Evolutionary conservation across 2,888 invertebrate species (phyloP), one percentile per base, ranked within the genome.

Genomic region (Osmoderma eremita): DNA sequence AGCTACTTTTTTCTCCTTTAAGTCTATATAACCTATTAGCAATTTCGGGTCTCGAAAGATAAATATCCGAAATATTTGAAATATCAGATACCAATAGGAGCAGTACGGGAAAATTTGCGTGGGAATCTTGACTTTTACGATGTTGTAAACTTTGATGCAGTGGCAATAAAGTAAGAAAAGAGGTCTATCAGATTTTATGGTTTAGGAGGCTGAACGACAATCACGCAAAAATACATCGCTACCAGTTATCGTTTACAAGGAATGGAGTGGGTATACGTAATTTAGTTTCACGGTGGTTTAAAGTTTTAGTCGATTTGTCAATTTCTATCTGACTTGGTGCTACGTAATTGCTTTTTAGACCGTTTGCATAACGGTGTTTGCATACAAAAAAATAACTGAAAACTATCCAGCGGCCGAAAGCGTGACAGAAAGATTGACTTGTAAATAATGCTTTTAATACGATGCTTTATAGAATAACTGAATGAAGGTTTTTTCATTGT

Each of bases 151-250:
- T 39, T 49, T 65, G 58, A 65, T 58, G 45, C 58, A 58, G 58
- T 49, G 36, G 65, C 39, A 65, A 58, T 65, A 65, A 65, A 65
- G 17, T 49, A 53, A 30, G 65, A 36, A 45, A 56, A 45, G 48
- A 38, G 54, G 20, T 56, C 56, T 36, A 22, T 48, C 45, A 20
- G 49, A 56, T 65, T 65, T 65, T 65, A 61, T 61, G 58, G 58
- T 61, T 53, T 53, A 53, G 38, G 53, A 53, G 53, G 18, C 18
- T 53, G 53, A 30, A 30, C 30, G 36, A 53, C 18, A 53, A 53
- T 53, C 53, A 18, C 38, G 53, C 53, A 53, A 53, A 30, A 53
- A 53, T 53, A 36, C 38, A 15, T 17, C 38, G 53, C 53, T 53
- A 53, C 53, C 38, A 38, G 53, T 53, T 53, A 38, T 38, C 38